Evolutionary conservation across 2,888 invertebrate genomes (phyloP).

Genomic region (Neoascia interrupta): DNA sequence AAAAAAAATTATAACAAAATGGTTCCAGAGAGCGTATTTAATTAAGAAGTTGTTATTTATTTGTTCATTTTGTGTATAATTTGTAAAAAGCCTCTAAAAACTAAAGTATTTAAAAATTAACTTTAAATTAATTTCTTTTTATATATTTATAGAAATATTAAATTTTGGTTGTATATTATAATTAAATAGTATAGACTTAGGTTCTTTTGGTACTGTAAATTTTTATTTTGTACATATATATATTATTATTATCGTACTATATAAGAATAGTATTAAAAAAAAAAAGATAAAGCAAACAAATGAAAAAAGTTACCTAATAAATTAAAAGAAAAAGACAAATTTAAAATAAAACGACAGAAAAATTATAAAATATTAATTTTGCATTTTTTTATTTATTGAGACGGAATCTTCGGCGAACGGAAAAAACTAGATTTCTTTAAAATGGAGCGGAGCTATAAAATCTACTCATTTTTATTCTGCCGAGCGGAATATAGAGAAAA

Average conservation of each 20-base stretch:
- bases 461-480: not conserved
- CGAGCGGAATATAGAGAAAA: not conserved
- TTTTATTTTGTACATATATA: conserved; percentile 64
- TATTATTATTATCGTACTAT: conserved; percentile 52
- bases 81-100: conserved; percentile 55
- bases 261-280: conserved; percentile 62
- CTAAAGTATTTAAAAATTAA: not conserved
- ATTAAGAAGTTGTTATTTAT: conserved; percentile 40
- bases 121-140: conserved; percentile 19
- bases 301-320: conserved; percentile 69
- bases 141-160: conserved; percentile 35
- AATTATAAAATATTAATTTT: not conserved
- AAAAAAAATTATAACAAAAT: conserved; percentile 12
- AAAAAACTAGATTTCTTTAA: not conserved
- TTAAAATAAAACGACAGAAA: conserved; percentile 51
- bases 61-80: conserved; percentile 60
- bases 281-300: conserved; percentile 33
- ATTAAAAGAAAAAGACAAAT: conserved; percentile 39
- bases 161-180: conserved; percentile 48
- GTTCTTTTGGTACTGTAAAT: conserved; percentile 47
- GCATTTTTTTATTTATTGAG: not conserved
- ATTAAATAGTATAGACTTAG: conserved; percentile 24
- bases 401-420: no score
- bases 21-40: conserved; percentile 32
- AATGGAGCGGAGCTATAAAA: not conserved